Base-by-base conservation (phyloP, 2,113 vertebrate genomes). In the Centrocercus urophasianus region DNA sequence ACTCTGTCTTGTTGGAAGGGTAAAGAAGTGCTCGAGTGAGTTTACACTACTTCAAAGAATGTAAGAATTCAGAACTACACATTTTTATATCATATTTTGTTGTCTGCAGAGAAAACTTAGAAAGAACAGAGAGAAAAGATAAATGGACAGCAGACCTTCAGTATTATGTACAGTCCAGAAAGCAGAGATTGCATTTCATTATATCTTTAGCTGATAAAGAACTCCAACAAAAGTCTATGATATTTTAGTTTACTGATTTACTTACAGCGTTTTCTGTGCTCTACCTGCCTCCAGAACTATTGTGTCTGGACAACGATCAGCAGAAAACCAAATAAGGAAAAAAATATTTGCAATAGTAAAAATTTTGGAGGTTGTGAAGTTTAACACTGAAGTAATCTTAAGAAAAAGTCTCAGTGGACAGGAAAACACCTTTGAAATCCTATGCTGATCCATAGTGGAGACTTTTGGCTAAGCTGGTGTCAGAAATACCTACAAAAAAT, bases 251-350 rank as follows among this genome's bases (percentile, higher is more conserved):
- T 77, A 64, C n/a, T 48, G 65, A 67, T 27, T 43, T 54, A 60
- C 18, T 48, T 36, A 70, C 30, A 43, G 36, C 78, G 47, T 36
- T 38, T 67, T 81, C 67, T 74, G 52, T 61, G 59, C 82, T 89
- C 81, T 43, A 75, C 12, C 38, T 60, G 74, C 11, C 38, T 73
- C 47, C 20, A 77, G 52, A 67, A 74, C 38, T 77, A 67, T 2
- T 17, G 5, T 48, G 70, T 4, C 45, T 60, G 30, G 72, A 86
- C 88, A 95, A 84, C 75, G 48, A 78, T 59, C 11, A 90, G 21
- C 32, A 82, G 63, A 91, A 89, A 93, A 85, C 16, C 24, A 87
- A 90, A 79, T 30, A 48, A 86, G 18, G 32, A 5, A 81, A 93
- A 45, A 71, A 67, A 18, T 10, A 79, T 57, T 52, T 74, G 54